A percentile compares a stretch with the other conserved stretches of the same genome.
phyloP scores from a whole-genome alignment of 1,140 invertebrate genomes.

The Dolichoris vasculosae region DNA sequence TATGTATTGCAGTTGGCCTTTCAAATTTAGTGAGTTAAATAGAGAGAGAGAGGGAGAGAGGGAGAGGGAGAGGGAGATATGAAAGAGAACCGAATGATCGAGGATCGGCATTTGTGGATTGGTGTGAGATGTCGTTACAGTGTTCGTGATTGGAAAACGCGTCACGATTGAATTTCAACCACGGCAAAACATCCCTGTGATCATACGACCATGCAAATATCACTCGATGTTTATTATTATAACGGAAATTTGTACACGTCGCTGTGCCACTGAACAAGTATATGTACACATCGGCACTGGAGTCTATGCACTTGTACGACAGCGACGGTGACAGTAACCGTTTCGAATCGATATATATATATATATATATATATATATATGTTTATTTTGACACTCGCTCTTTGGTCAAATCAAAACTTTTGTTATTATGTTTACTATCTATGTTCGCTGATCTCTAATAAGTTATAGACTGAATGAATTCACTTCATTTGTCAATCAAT shows the following conservation, averaged over 20 bases:
- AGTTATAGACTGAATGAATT: conserved; percentile 17
- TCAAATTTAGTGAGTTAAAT: neutral
- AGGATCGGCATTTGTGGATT: conserved; percentile 44
- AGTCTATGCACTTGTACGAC: neutral
- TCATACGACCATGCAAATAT: conserved; percentile 44
- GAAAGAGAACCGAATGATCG: conserved; percentile 33
- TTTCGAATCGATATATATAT: conserved; percentile 25
- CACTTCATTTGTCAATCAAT: conserved; percentile 45
- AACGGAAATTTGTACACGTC: conserved; percentile 49
- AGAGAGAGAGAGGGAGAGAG: neutral
- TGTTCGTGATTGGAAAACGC: conserved; percentile 51
- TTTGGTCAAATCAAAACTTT: conserved; percentile 44
- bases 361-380: conserved; percentile 38
- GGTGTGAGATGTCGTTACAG: conserved; percentile 43
- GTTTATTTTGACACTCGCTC: conserved; percentile 42
- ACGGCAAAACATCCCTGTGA: conserved; percentile 40
- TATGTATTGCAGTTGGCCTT: neutral
- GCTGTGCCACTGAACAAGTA: neutral
- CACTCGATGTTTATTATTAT: conserved; percentile 50
- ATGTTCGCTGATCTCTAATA: conserved; percentile 26
- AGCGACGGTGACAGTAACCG: neutral
- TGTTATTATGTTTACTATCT: no score
- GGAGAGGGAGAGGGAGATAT: neutral
- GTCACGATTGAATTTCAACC: conserved; percentile 53
- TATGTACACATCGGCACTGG: neutral